phyloP scores from a whole-genome alignment of 2,113 vertebrate genomes.

The Nothocercus julius region DNA sequence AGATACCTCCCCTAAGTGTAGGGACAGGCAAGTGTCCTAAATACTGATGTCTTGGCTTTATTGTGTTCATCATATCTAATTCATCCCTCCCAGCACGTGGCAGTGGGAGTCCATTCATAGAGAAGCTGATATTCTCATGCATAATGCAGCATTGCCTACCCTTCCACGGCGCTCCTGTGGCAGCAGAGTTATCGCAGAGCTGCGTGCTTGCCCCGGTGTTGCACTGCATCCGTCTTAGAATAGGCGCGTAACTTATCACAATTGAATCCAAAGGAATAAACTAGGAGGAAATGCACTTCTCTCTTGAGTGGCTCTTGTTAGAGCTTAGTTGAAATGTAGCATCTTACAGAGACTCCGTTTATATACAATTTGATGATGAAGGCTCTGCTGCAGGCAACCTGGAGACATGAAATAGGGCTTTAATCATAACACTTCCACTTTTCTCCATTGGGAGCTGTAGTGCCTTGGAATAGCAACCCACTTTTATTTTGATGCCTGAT shows the following conservation, averaged over 20 bases:
- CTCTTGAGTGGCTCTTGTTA: slow-evolving; percentile 58
- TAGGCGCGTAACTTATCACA: slow-evolving; percentile 8
- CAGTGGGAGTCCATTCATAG: slow-evolving; percentile 17
- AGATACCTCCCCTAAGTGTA: neutral
- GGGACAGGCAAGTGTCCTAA: neutral
- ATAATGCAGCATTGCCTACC: slow-evolving; percentile 42
- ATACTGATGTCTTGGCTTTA: slow-evolving; percentile 5
- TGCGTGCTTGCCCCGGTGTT: neutral
- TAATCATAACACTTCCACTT: slow-evolving; percentile 49
- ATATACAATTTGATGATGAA: slow-evolving; percentile 67
- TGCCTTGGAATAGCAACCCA: slow-evolving; percentile 15
- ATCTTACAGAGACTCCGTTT: slow-evolving; percentile 33
- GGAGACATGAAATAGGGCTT: slow-evolving; percentile 61
- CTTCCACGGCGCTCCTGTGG: slow-evolving; percentile 21
- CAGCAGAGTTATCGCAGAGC: neutral
- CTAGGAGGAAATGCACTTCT: slow-evolving; percentile 47
- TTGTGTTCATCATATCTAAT: slow-evolving; percentile 44
- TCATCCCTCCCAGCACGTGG: neutral
- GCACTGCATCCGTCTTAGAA: neutral
- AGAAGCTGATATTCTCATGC: slow-evolving; percentile 17
- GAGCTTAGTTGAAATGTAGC: slow-evolving; percentile 49
- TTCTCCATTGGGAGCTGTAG: slow-evolving; percentile 48
- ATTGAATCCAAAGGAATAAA: slow-evolving; percentile 38
- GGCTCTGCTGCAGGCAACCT: slow-evolving; percentile 59
- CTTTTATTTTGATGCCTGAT: slow-evolving; percentile 21